Evolutionary conservation across 1,140 invertebrate species (phyloP).

Genomic region (Zelostemma sp.): DNA sequence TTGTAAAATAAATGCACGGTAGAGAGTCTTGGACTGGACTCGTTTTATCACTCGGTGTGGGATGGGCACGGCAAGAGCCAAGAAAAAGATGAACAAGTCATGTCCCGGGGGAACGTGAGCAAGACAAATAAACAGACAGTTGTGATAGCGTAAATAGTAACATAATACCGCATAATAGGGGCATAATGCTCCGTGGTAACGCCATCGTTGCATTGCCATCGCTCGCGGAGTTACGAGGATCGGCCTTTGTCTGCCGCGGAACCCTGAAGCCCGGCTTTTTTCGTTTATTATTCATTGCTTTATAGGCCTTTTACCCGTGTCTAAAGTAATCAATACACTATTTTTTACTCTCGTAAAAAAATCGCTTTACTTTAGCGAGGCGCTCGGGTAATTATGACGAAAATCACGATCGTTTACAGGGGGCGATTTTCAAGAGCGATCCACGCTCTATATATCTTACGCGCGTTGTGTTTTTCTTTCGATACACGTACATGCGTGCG

Average conservation of each 20-base stretch:
- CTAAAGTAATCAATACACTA: too few relatives aligned
- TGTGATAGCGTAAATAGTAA: constrained; percentile 67
- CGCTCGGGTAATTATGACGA: too few relatives aligned
- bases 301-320: constrained; percentile 32
- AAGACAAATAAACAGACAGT: constrained; percentile 62
- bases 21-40: constrained; percentile 10
- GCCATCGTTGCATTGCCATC: constrained; percentile 55
- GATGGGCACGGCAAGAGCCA: constrained; percentile 8
- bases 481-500: not conserved
- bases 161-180: constrained; percentile 66
- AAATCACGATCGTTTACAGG: too few relatives aligned
- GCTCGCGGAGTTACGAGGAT: constrained; percentile 57
- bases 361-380: too few relatives aligned
- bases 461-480: constrained; percentile 15
- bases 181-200: constrained; percentile 57
- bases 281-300: constrained; percentile 55
- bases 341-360: too few relatives aligned
- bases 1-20: not conserved
- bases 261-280: constrained; percentile 44
- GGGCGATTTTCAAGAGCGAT: too few relatives aligned
- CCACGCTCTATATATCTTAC: not conserved
- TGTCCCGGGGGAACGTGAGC: constrained; percentile 46
- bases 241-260: constrained; percentile 55
- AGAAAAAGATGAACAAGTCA: constrained; percentile 31
- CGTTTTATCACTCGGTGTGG: constrained; percentile 14